phyloP scores from a whole-genome alignment of 2,113 vertebrate species.

The Zosterops japonicus region DNA sequence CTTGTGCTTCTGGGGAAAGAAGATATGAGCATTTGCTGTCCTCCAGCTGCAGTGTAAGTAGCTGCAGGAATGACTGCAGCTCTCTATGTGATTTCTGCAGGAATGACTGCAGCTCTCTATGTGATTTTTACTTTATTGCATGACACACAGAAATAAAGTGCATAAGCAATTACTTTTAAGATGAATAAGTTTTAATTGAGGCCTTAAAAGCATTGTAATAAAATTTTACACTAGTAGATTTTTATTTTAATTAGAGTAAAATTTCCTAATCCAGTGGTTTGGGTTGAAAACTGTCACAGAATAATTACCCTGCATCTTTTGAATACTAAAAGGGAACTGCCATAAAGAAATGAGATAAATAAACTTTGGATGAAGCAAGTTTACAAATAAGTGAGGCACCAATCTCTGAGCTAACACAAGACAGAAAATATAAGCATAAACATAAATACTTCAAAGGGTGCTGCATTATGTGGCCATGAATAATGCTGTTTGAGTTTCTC shows the following conservation, averaged over 20 bases:
- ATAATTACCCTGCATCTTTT: not conserved
- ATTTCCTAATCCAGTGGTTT: not conserved
- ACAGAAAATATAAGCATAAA: slow-evolving; percentile 26
- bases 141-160: not conserved
- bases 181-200: not conserved
- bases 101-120: not conserved
- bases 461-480: slow-evolving; percentile 54
- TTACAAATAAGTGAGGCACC: slow-evolving; percentile 19
- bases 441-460: slow-evolving; percentile 14
- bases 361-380: slow-evolving; percentile 4
- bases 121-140: not conserved
- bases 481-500: slow-evolving; percentile 42
- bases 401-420: slow-evolving; percentile 7
- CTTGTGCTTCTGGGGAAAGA: not conserved
- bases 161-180: not conserved
- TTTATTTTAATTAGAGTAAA: not conserved
- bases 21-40: not conserved
- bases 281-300: not conserved
- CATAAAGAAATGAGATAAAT: not conserved
- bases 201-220: not conserved
- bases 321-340: not conserved
- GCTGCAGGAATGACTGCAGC: not conserved
- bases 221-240: not conserved
- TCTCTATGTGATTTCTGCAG: not conserved
- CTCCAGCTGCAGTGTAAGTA: not conserved